phyloP scores from a whole-genome alignment of 2,888 invertebrate species.

The Morinoia aosen region DNA sequence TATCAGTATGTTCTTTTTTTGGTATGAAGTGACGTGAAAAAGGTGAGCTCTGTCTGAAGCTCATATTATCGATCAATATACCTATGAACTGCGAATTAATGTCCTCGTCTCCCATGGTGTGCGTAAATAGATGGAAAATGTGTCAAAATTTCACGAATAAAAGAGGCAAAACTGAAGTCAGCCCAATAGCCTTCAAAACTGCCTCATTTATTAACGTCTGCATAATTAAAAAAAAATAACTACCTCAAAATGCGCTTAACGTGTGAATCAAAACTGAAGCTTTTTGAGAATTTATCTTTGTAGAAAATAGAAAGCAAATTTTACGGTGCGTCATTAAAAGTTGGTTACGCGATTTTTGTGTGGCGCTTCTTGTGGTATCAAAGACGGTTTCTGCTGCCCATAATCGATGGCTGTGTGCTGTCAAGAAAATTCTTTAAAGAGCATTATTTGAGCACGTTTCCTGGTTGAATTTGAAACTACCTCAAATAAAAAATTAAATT shows the following conservation, averaged over 20 bases:
- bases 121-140: too few relatives aligned
- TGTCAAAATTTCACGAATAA: too few relatives aligned
- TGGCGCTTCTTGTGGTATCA: neutral
- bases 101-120: too few relatives aligned
- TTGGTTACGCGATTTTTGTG: neutral
- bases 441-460: neutral
- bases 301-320: neutral
- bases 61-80: too few relatives aligned
- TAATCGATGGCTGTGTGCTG: neutral
- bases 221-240: neutral
- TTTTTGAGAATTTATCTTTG: neutral
- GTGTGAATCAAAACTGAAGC: neutral
- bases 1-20: too few relatives aligned
- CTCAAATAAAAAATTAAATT: too few relatives aligned
- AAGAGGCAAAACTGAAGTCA: neutral
- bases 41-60: too few relatives aligned
- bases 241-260: neutral
- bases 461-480: neutral
- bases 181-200: neutral
- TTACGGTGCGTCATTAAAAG: neutral
- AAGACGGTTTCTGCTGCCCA: neutral
- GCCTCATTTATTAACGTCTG: neutral
- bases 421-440: neutral
- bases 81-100: too few relatives aligned
- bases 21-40: too few relatives aligned